A percentile compares a stretch with the other conserved stretches of the same genome.
Evolutionary conservation across 2,797 vertebrate genomes (phyloP).

Genomic region (Melanogrammus aeglefinus): DNA sequence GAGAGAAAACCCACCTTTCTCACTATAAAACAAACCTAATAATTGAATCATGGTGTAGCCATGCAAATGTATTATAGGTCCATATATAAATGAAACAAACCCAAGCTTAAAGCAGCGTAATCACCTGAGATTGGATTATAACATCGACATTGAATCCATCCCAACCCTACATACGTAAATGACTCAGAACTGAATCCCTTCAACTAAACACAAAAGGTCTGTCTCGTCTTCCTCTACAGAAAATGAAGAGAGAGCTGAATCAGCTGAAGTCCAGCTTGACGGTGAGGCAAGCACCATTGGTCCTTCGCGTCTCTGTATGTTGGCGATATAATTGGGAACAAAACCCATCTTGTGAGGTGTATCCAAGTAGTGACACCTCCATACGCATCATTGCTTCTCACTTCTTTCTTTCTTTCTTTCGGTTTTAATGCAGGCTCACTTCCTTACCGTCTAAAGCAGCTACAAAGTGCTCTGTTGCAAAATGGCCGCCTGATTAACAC

Average conservation of each 20-base stretch:
- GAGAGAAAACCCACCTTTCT: background rate
- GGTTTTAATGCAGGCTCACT: background rate
- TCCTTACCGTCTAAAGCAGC: background rate
- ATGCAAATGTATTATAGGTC: background rate
- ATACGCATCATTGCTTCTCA: background rate
- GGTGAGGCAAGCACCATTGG: conserved; percentile 68
- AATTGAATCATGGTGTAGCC: background rate
- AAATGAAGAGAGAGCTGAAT: conserved; percentile 92
- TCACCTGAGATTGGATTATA: background rate
- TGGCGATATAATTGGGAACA: background rate
- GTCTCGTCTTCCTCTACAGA: conserved; percentile 65
- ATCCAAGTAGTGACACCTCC: background rate
- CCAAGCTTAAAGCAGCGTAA: background rate
- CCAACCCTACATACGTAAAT: background rate
- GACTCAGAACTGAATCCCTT: background rate
- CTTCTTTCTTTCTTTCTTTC: background rate
- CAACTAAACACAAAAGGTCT: background rate
- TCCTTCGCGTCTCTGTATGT: background rate
- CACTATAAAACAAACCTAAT: background rate
- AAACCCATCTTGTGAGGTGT: background rate
- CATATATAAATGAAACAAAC: background rate
- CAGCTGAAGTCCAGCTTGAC: conserved; percentile 83
- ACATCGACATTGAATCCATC: background rate
- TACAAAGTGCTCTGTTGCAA: background rate
- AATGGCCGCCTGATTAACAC: background rate